Conservation (phyloP, 2,797 vertebrate genomes). For the Mionectes olivaceus region DNA sequence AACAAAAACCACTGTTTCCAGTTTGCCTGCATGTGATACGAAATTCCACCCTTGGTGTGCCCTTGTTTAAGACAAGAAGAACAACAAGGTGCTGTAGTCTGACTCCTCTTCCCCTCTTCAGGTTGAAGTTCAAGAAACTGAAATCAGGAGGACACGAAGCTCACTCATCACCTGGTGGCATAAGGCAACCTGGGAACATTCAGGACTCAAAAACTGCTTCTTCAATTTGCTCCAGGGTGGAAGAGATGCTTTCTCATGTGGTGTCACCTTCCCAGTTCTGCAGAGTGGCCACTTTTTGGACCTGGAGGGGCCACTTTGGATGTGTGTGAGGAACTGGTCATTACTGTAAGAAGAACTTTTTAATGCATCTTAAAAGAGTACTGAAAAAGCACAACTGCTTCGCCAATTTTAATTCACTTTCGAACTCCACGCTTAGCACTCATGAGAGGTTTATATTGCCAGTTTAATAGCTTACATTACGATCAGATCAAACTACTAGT, state of each 20-base stretch:
- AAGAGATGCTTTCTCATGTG: not conserved
- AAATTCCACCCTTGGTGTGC: not conserved
- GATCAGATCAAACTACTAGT: not conserved
- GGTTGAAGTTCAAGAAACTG: not conserved
- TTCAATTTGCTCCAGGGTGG: not conserved
- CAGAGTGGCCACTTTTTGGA: not conserved
- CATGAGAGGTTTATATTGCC: not conserved
- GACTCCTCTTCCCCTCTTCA: not conserved
- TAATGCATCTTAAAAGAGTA: not conserved
- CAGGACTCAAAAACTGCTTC: not conserved
- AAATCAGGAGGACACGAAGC: not conserved
- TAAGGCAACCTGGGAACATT: not conserved
- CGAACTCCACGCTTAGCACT: not conserved
- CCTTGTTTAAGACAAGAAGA: not conserved
- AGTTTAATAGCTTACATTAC: not conserved
- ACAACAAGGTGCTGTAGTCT: not conserved
- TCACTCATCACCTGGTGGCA: not conserved
- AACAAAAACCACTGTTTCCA: not conserved
- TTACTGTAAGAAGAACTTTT: not conserved
- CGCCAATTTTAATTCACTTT: not conserved
- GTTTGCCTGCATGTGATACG: not conserved
- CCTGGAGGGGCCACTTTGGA: not conserved
- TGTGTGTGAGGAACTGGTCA: not conserved
- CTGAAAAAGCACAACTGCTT: not conserved
- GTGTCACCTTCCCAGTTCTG: not conserved